Conservation (phyloP, 2,113 vertebrate genomes). For the Microtus richardsoni region DNA sequence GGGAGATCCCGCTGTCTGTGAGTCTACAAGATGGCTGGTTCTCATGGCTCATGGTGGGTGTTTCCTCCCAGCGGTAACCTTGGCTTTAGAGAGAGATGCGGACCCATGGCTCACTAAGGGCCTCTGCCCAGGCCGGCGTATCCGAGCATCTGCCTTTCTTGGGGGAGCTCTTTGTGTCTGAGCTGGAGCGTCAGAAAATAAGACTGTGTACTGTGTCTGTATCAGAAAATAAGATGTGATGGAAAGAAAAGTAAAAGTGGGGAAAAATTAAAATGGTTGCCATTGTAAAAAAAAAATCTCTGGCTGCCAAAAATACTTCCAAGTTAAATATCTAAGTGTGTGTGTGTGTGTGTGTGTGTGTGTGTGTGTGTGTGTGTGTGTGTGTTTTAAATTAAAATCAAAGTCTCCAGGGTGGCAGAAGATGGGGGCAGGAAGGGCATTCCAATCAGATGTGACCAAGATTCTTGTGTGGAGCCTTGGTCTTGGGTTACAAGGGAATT, state of each 20-base stretch:
- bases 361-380: not conserved
- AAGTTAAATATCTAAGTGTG: constrained; percentile 21
- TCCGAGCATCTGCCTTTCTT: not conserved
- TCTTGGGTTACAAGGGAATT: constrained; percentile 20
- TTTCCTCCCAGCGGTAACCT: not conserved
- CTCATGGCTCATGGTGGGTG: accelerated
- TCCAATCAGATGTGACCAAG: not conserved
- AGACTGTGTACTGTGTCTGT: not conserved
- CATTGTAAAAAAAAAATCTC: constrained; percentile 3
- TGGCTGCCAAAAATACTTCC: constrained; percentile 48
- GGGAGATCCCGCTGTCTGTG: not conserved
- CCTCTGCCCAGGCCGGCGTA: not conserved
- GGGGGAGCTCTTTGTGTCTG: not conserved
- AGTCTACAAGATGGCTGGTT: not conserved
- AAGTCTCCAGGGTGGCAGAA: not conserved
- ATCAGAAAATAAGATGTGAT: not conserved
- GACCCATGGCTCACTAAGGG: not conserved
- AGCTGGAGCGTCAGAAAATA: not conserved
- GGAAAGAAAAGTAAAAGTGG: not conserved
- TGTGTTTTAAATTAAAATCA: not conserved
- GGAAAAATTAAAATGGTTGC: not conserved
- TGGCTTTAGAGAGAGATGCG: not conserved
- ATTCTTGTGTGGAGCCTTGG: not conserved
- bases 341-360: not conserved
- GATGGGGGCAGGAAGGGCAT: not conserved